Evolutionary conservation across 2,113 vertebrate species (phyloP), one percentile per base, ranked within the genome.

Genomic region (Rhadina sibilatrix): DNA sequence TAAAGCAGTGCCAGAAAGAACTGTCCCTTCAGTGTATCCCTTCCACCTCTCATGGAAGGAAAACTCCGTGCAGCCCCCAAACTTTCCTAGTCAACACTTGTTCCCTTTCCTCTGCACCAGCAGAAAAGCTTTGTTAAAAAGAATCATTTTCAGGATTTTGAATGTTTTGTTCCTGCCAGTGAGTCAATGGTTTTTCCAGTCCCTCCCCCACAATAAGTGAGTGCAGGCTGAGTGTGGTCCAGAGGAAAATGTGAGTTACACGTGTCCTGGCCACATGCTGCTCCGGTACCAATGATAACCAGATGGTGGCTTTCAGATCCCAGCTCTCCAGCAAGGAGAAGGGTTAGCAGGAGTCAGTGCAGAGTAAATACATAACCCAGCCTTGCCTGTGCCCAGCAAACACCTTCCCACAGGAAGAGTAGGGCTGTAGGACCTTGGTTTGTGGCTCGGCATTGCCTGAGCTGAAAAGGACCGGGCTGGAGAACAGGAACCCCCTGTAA

Each of bases 171-270:
- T 97, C 96, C 96, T 96, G 91, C 57, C 2, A 5, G 50, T 89
- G 92, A 66, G 68, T 81, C 94, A 83, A 92, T 80, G 96, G 54
- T 83, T 94, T 97, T 97, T 95, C 88, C 92, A 95, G 89, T 56
- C 93, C 94, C 70, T 94, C 94, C 96, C 91, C 93, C 92, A 83
- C 82, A 17, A 38, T 63, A 68, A 97, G 97, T 95, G 94, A 96
- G 83, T 92, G 66, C 56, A 95, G 87, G 56, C 56, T 87, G 95
- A 96, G 89, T 87, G 83, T 90, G 83, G 92, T 95, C 89, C 94
- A 92, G 89, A 93, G 96, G 97, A 96, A 97, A 97, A 96, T 82
- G 80, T 87, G 81, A 97, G 72, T 61, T 80, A 5, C 80, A 94
- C 82, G 31, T 93, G 77, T 95, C 92, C 94, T 50, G 89, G 91